A percentile compares a stretch with the other conserved stretches of the same genome.
phyloP scores from a whole-genome alignment of 1,140 invertebrate genomes.

The Pollicipes pollicipes region DNA sequence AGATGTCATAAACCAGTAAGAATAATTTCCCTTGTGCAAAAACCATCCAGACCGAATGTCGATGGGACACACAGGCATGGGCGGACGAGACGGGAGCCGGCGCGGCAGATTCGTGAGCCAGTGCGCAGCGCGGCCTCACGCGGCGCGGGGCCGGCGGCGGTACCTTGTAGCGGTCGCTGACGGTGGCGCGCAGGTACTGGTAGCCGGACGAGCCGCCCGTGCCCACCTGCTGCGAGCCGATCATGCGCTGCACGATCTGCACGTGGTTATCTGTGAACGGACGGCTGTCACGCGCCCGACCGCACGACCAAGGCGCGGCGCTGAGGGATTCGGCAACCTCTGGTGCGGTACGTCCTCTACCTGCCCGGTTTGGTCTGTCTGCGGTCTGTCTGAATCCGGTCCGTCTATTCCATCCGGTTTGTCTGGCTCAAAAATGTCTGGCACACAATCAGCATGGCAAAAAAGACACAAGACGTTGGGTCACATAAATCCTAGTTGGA shows the following conservation, averaged over 20 bases:
- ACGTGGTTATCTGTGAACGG: constrained; percentile 79
- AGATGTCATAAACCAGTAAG: too few relatives aligned
- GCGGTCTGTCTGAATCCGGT: neutral
- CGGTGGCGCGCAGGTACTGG: constrained; percentile 91
- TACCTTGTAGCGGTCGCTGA: constrained; percentile 39
- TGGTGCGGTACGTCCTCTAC: too few relatives aligned
- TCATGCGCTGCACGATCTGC: constrained; percentile 97
- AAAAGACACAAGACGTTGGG: neutral
- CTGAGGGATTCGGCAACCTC: too few relatives aligned
- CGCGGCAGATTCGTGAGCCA: too few relatives aligned
- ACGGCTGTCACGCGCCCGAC: too few relatives aligned
- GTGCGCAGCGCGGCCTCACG: too few relatives aligned
- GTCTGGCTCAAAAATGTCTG: neutral
- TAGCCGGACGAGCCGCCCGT: constrained; percentile 97
- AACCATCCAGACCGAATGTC: too few relatives aligned
- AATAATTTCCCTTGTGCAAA: too few relatives aligned
- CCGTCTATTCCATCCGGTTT: neutral
- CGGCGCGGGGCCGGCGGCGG: too few relatives aligned
- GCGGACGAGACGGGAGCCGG: too few relatives aligned
- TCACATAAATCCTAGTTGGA: neutral
- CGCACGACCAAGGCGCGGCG: neutral
- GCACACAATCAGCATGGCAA: neutral
- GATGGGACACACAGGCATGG: too few relatives aligned
- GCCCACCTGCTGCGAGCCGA: constrained; percentile 86
- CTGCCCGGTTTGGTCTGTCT: too few relatives aligned